Evolutionary conservation across 1,140 invertebrate species (phyloP).

Genomic region (Riptortus pedestris): DNA sequence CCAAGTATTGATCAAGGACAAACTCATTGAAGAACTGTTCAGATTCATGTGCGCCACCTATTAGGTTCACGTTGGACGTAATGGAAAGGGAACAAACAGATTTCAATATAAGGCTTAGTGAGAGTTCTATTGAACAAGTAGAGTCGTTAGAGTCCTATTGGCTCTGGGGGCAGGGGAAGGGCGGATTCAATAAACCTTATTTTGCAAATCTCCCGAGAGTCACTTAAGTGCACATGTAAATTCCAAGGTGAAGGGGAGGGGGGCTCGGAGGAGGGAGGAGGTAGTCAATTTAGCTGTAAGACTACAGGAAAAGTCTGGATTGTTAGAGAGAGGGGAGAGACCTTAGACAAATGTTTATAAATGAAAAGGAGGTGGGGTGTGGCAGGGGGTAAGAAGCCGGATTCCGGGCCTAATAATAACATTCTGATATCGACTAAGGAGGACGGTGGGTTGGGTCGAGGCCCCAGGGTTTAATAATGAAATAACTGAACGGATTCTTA

Average conservation of each 20-base stretch:
- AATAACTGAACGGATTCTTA: conserved; percentile 9
- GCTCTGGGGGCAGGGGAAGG: neutral
- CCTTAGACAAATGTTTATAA: conserved; percentile 16
- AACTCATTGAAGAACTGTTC: too few relatives aligned
- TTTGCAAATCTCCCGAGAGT: neutral
- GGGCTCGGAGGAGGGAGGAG: neutral
- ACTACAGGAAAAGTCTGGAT: neutral
- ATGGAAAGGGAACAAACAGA: too few relatives aligned
- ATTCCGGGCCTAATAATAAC: conserved; percentile 14
- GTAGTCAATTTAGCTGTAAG: neutral
- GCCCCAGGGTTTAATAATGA: conserved; percentile 15
- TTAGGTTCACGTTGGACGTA: too few relatives aligned
- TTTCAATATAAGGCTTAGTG: too few relatives aligned
- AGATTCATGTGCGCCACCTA: too few relatives aligned
- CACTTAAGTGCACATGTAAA: neutral
- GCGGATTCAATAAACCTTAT: neutral
- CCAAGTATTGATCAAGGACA: too few relatives aligned
- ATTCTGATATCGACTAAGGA: conserved; percentile 11
- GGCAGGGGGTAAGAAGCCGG: neutral
- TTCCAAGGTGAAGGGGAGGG: neutral
- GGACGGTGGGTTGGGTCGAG: neutral
- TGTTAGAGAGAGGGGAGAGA: neutral
- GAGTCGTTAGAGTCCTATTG: neutral
- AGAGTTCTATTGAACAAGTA: neutral
- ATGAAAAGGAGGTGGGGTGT: conserved; percentile 1